Conservation (phyloP, 2,888 invertebrate species). For the Agrochola lota region DNA sequence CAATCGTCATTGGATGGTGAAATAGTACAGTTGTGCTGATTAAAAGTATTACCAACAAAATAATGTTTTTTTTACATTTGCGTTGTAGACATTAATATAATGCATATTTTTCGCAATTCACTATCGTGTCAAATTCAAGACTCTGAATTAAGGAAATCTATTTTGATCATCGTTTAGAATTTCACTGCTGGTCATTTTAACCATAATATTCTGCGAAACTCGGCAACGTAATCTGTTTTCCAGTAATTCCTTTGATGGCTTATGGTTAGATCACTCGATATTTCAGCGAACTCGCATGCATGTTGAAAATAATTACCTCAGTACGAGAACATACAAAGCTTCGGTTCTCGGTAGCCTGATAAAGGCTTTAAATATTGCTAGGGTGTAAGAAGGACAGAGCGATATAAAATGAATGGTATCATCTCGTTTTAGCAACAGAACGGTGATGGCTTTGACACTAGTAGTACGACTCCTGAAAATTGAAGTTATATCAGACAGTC, state of each 20-base stretch:
- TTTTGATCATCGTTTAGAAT: not conserved
- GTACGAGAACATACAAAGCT: not conserved
- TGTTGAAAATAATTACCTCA: not conserved
- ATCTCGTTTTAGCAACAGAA: not conserved
- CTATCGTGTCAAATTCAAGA: not conserved
- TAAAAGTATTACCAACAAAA: no score
- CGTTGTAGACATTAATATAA: no score
- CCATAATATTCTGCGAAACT: not conserved
- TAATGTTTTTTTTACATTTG: no score
- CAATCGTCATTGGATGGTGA: no score
- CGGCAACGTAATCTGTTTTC: not conserved
- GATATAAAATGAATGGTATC: no score
- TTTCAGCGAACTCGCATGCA: not conserved
- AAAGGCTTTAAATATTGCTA: not conserved
- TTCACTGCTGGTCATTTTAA: not conserved
- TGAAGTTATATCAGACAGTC: no score
- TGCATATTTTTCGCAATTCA: not conserved
- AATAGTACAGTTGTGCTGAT: no score
- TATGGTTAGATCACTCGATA: not conserved
- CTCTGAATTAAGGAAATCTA: not conserved
- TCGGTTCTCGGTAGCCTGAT: not conserved
- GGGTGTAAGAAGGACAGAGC: not conserved
- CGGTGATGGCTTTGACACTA: no score
- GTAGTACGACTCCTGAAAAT: no score
- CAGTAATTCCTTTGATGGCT: not conserved